A percentile compares a stretch with the other conserved stretches of the same genome.
These are phyloP conservation scores for Ashinkailepas kermadecensis DNA, from an alignment of 2,888 invertebrate species.

Conservation along the genomic window DNA sequence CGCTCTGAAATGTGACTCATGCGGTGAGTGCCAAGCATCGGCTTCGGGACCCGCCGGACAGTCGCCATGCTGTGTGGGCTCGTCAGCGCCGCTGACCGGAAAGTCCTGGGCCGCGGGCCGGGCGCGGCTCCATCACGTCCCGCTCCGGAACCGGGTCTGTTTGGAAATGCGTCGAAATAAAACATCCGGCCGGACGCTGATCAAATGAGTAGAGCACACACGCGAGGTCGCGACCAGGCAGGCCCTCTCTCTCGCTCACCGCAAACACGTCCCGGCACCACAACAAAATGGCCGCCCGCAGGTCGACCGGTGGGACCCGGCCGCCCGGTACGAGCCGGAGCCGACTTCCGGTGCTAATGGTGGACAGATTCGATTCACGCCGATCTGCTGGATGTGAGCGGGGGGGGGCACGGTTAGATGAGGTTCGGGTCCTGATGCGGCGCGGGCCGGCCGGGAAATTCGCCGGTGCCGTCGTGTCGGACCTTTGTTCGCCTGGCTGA, in stretches of 20 bases:
- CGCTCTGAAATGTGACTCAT: no score
- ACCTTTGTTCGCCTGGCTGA: neutral
- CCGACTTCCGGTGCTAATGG: neutral
- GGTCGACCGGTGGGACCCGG: neutral
- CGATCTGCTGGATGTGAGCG: neutral
- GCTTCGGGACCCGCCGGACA: no score
- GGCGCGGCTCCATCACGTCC: no score
- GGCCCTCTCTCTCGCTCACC: neutral
- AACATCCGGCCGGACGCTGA: slow-evolving; percentile 1
- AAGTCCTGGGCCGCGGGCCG: no score
- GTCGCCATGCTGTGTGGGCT: no score
- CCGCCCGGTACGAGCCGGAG: neutral
- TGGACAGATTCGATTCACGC: neutral
- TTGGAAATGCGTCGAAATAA: neutral
- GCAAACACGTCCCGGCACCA: neutral
- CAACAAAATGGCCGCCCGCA: slow-evolving; percentile 1
- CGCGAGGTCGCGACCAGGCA: neutral
- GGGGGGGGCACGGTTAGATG: neutral
- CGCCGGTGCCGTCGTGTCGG: neutral
- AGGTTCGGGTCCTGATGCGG: neutral
- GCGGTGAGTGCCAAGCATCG: no score
- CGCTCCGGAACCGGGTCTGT: neutral
- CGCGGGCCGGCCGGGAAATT: neutral
- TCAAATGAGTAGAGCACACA: neutral
- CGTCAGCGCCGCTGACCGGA: no score